Evolutionary conservation across 2,113 vertebrate genomes (phyloP).

Genomic region (Cyprinus carpio): DNA sequence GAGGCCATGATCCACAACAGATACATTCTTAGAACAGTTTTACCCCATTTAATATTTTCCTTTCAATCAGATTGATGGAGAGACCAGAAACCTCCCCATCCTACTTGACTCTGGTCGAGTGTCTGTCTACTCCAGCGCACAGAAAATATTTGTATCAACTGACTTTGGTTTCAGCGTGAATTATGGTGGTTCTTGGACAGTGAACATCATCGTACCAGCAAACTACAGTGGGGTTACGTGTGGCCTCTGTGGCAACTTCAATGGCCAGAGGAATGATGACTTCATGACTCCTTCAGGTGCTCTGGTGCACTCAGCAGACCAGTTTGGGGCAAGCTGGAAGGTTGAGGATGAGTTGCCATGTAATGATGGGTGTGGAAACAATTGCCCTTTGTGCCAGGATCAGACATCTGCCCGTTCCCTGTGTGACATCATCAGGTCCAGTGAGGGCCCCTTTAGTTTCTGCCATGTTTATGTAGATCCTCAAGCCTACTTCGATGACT

Average conservation of each 20-base stretch:
- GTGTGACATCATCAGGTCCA: conserved; percentile 64
- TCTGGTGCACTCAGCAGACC: conserved; percentile 15
- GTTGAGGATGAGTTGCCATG: conserved; percentile 56
- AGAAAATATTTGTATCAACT: conserved; percentile 43
- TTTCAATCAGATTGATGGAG: conserved; percentile 60
- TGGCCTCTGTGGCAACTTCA: conserved; percentile 74
- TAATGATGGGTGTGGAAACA: conserved; percentile 50
- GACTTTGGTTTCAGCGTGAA: conserved; percentile 65
- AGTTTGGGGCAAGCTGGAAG: conserved; percentile 63
- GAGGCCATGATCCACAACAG: not conserved
- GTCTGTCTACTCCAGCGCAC: conserved; percentile 57
- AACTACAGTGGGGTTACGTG: conserved; percentile 60
- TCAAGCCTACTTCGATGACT: conserved; percentile 60
- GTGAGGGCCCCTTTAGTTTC: conserved; percentile 61
- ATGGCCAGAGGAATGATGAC: conserved; percentile 64
- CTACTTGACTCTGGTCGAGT: conserved; percentile 51
- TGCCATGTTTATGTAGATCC: conserved; percentile 62
- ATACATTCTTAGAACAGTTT: not conserved
- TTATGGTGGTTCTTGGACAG: conserved; percentile 59
- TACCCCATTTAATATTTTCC: too few species aligned
- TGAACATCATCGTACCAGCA: conserved; percentile 60
- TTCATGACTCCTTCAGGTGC: conserved; percentile 57
- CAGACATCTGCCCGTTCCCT: conserved; percentile 24
- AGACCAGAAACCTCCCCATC: conserved; percentile 60
- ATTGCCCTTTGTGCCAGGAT: conserved; percentile 55